Conservation (phyloP, 1,140 invertebrate species). For the Mya arenaria region DNA sequence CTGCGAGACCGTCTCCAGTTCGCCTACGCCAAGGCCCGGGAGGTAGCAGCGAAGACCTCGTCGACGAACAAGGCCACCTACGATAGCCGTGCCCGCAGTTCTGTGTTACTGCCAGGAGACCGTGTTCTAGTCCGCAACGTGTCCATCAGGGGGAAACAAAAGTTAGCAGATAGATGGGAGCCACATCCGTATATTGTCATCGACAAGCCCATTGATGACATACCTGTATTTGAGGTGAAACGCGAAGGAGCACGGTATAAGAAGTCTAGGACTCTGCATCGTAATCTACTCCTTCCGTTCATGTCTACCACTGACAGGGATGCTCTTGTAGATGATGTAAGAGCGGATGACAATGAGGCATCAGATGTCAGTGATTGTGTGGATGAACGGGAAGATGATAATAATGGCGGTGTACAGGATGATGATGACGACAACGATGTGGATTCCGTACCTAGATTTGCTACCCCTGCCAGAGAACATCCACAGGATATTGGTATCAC, state of each 20-base stretch:
- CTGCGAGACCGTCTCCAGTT: background rate
- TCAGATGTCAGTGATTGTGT: no score
- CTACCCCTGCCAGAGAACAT: no score
- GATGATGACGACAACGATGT: no score
- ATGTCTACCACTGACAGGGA: background rate
- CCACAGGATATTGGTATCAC: no score
- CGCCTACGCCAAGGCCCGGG: conserved; percentile 39
- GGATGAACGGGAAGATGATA: no score
- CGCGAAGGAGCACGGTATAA: background rate
- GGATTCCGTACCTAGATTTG: no score
- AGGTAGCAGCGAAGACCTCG: background rate
- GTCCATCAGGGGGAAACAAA: conserved; percentile 44
- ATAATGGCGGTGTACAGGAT: no score
- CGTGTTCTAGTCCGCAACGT: conserved; percentile 45
- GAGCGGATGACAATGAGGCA: no score
- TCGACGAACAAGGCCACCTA: conserved; percentile 4
- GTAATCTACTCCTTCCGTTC: conserved; percentile 37
- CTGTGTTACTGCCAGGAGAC: conserved; percentile 26
- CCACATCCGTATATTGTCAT: conserved; percentile 36
- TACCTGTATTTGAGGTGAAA: conserved; percentile 46
- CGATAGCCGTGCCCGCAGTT: conserved; percentile 22
- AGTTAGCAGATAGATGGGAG: conserved; percentile 55
- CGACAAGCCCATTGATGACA: conserved; percentile 29
- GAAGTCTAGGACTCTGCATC: conserved; percentile 29
- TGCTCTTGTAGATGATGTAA: no score